Conservation (phyloP, 2,113 vertebrate species). For the Pseudolaguvia tuberculata region DNA sequence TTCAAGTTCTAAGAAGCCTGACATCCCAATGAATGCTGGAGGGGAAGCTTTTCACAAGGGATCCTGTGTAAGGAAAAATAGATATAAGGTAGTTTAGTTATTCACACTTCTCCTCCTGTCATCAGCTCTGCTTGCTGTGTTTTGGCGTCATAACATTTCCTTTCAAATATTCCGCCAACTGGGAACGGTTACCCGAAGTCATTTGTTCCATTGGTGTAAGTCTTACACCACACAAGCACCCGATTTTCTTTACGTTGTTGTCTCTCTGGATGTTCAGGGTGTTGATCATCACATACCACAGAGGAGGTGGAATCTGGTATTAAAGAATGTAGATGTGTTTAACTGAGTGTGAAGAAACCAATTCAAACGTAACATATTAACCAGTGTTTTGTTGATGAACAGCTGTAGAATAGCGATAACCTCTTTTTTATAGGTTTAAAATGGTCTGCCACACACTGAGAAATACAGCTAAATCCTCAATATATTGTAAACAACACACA, state of each 20-base stretch:
- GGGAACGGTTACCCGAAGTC: conserved; percentile 8
- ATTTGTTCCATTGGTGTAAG: not conserved
- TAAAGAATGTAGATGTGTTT: not conserved
- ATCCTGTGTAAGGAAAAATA: not conserved
- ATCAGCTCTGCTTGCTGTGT: not conserved
- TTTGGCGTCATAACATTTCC: not conserved
- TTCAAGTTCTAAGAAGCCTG: conserved; percentile 7
- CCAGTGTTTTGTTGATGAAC: not conserved
- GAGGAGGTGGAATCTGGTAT: not conserved
- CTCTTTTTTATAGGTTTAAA: not conserved
- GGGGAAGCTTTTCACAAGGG: conserved; percentile 7
- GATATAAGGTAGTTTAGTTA: not conserved
- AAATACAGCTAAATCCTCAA: not conserved
- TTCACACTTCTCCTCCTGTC: not conserved
- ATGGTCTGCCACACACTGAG: not conserved
- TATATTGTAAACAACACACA: too few relatives aligned
- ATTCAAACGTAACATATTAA: not conserved
- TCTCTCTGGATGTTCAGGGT: not conserved
- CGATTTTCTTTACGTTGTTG: not conserved
- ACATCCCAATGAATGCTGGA: not conserved
- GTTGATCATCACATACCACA: too few relatives aligned
- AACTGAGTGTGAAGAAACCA: not conserved
- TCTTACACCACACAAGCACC: not conserved
- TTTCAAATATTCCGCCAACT: not conserved
- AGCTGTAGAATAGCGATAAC: not conserved